Base-by-base conservation (phyloP, 2,888 invertebrate species). In the Galeruca laticollis region DNA sequence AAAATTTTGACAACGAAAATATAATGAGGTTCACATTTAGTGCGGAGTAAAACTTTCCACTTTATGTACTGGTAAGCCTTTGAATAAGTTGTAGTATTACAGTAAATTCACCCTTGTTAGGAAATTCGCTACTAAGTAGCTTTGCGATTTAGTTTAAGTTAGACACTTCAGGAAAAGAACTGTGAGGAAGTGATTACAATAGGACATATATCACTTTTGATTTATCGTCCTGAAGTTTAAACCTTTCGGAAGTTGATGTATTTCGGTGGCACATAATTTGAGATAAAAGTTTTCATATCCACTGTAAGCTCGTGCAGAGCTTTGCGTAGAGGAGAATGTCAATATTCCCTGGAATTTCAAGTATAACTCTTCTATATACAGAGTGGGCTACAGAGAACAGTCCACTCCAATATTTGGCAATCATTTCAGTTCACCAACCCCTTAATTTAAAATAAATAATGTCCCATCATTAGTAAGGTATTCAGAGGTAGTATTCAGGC, bases 131-230 rank as follows among this genome's bases (percentile, higher is more conserved):
- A 33, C 59, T 66, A 66, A 66, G 66, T 59, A 66, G 66, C 66
- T 66, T 66, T 66, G 21, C 37, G 60, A 66, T 66, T 66, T 66
- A 66, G 59, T 66, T 52, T 66, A 66, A 66, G 59, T 66, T 66
- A 66, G 59, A 66, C 66, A 66, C 59, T 66, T 54, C 51, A 6
- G 51, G 15, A 60, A 66, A 66, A 66, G 66, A 66, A 66, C 59
- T 26, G 59, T 35, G 51, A 51, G n/a, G 66, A 51, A 35, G 59
- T 66, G 66, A 66, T 66, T 66, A 66, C 66, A 66, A 60, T 66
- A 43, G 66, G 37, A 66, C 59, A 59, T 66, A 66, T 66, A 66
- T 66, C 60, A 66, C 65, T 66, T 66, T 66, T 66, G 66, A 66
- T 18, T 66, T 66, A 60, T 59, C 59, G 66, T 51, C 49, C 8